These are phyloP conservation scores for Lanistes nyassanus DNA, from an alignment of 1,140 invertebrate genomes.

Conservation along the genomic window DNA sequence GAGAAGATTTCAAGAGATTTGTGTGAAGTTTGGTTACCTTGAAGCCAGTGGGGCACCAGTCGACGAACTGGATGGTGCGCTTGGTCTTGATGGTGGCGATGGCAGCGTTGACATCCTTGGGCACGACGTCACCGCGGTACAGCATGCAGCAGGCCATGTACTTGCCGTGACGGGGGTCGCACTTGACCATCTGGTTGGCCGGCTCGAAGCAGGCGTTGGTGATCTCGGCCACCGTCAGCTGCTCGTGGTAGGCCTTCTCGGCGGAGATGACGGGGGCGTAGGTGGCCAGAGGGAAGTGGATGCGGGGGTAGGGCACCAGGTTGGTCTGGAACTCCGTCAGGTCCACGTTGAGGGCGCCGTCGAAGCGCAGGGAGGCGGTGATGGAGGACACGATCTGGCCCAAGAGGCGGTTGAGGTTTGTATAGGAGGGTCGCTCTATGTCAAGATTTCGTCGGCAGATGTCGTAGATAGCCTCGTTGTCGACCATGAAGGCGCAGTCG, in stretches of 20 bases:
- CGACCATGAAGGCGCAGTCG: conserved; percentile 60
- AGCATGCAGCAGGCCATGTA: conserved; percentile 27
- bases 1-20: no score
- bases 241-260: conserved; percentile 74
- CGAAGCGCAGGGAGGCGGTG: conserved; percentile 69
- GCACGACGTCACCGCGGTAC: conserved; percentile 22
- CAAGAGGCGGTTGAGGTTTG: conserved; percentile 64
- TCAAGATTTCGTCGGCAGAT: conserved; percentile 86
- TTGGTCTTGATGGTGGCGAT: conserved; percentile 26
- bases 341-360: conserved; percentile 77
- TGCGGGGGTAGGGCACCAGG: conserved; percentile 66
- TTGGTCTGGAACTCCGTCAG: conserved; percentile 80
- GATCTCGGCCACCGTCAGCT: conserved; percentile 69
- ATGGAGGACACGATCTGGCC: conserved; percentile 71
- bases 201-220: conserved; percentile 74
- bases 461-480: conserved; percentile 82
- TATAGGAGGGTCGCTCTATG: conserved; percentile 61
- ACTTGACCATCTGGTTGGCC: conserved; percentile 84
- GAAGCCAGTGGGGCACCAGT: conserved; percentile 24
- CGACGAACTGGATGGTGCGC: conserved; percentile 24
- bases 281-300: conserved; percentile 55
- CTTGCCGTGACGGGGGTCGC: conserved; percentile 26
- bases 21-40: conserved; percentile 12
- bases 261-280: conserved; percentile 47
- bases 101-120: conserved; percentile 24